Conservation (phyloP, 2,113 vertebrate species). For the Sprattus sprattus region DNA sequence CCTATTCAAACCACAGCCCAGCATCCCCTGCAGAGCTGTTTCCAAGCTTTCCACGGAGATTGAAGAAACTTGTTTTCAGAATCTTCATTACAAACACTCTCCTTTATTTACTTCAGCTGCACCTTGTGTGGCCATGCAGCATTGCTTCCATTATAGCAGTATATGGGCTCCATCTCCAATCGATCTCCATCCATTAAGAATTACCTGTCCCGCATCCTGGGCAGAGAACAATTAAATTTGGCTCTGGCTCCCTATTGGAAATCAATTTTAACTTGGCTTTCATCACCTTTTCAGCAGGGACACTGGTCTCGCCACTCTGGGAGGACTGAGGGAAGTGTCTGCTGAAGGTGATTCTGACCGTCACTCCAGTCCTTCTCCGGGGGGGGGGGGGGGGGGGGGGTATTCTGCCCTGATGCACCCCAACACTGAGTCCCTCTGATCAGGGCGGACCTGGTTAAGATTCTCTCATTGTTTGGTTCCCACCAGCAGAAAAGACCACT, state of each 20-base stretch:
- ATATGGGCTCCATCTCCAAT: not conserved
- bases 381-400: not conserved
- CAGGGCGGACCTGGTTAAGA: not conserved
- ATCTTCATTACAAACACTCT: not conserved
- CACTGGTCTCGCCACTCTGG: not conserved
- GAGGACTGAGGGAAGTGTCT: not conserved
- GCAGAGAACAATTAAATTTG: constrained; percentile 37
- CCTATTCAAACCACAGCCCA: not conserved
- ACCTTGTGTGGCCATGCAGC: not conserved
- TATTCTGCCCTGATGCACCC: not conserved
- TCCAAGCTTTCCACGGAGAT: not conserved
- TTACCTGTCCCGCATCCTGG: constrained; percentile 7
- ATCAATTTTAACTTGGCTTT: constrained; percentile 35
- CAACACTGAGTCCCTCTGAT: not conserved
- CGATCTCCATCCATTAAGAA: constrained; percentile 36
- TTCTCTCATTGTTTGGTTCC: not conserved
- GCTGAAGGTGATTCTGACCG: constrained; percentile 60
- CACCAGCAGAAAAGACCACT: not conserved
- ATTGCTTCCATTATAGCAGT: not conserved
- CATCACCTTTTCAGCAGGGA: constrained; percentile 23
- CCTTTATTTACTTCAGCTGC: not conserved
- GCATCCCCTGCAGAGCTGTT: not conserved
- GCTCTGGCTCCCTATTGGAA: constrained; percentile 35
- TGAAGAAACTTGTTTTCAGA: not conserved
- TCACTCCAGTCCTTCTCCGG: constrained; percentile 16